Evolutionary conservation across 2,113 vertebrate genomes (phyloP), one percentile per base, ranked within the genome.

Genomic region (Percopsis transmontana): DNA sequence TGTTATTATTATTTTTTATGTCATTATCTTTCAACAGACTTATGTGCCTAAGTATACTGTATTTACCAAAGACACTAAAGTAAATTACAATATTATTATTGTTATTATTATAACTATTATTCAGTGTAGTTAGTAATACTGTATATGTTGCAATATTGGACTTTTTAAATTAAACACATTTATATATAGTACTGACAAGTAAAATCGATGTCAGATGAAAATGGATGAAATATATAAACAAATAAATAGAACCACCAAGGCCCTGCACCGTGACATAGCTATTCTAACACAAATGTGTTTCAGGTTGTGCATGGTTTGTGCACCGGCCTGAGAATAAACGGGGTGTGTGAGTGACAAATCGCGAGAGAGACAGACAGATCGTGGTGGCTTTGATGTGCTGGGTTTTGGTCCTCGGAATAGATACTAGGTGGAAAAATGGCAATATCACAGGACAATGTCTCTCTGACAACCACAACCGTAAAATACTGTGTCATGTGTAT

Each of bases 331-430:
- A 54, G 74, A 58, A 40, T 58, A 44, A 61, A 18, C 23, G 23
- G 58, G 63, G 82, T 76, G 78, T 85, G 78, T 80, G 72, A 76
- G 82, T 79, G 85, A 85, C 72, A 79, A 81, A 80, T 84, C 79
- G 72, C 76, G 79, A 81, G 80, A 87, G 87, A 85, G 79, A 76
- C 75, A 85, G 87, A 84, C 77, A 83, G 69, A 86, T 79, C 78
- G 88, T 73, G 88, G 88, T 67, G 68, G 83, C 81, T 91, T 88
- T 90, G 88, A 92, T 80, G 81, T 86, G 66, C 57, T 45, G 53
- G 74, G 58, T 77, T 60, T 64, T 38, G 40, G 62, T 40, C 67
- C 87, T 87, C 62, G 74, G 56, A 90, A 88, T 85, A 91, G 84
- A 90, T 72, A 68, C 57, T 68, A 72, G 77, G 58, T 71, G 74